Evolutionary conservation across 2,888 invertebrate species (phyloP), one percentile per base, ranked within the genome.

Genomic region (Halictus ligatus): DNA sequence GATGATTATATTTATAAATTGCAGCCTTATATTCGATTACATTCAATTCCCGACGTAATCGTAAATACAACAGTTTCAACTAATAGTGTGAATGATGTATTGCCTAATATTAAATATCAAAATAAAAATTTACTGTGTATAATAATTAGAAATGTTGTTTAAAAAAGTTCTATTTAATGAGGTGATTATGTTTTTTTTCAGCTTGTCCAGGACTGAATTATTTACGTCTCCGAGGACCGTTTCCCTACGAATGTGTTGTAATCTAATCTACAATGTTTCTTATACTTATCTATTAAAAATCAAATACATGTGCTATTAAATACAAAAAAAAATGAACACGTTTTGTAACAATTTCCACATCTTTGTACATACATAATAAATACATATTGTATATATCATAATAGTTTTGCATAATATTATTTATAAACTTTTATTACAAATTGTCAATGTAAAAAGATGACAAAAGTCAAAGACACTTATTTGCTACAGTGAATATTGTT

Each of bases 191-290:
- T 58, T 10, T 81, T 78, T 96, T 97, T 77, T 43, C 96, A 97
- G 97, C 96, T 25, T 97, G 97, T 91, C 97, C 97, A 4, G 95
- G 91, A 80, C 88, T 94, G 25, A 92, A 92, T 74, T 92, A 92
- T 84, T 88, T 88, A 95, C 79, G 96, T 95, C 79, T 94, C 93
- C 89, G 95, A 94, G 89, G 96, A 96, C 95, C 96, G 46, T 97
- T 96, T 92, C 97, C 97, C 0, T 96, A 97, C 93, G 97, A 97
- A 93, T 97, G 97, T 93, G 96, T 97, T 91, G 96, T 97, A 86
- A 97, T 97, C 94, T 97, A 95, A 96, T 81, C 80, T 50, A 40
- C 78, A 75, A 81, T 76, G 67, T 69, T 29, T 43, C 46, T 80
- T 88, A 60, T 40, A 78, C 74, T 79, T 74, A 75, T 78, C 80